phyloP scores from a whole-genome alignment of 2,113 vertebrate genomes.

The Hiodon alosoides region DNA sequence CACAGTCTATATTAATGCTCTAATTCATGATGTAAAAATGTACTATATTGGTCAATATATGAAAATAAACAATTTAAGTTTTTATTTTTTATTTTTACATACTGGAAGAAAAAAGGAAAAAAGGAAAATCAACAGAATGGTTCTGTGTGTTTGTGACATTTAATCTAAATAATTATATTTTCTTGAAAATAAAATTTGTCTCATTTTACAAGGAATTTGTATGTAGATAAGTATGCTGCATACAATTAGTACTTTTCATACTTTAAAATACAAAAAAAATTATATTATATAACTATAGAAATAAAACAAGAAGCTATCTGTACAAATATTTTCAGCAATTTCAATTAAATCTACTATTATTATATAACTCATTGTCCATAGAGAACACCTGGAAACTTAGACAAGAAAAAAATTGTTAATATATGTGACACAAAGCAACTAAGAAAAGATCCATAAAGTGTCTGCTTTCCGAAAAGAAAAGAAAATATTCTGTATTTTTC shows the following conservation, averaged over 20 bases:
- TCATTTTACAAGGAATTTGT: too few species aligned
- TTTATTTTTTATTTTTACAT: too few species aligned
- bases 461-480: neutral
- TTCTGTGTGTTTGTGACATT: too few species aligned
- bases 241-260: neutral
- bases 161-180: too few species aligned
- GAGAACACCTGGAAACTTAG: neutral
- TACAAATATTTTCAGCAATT: neutral
- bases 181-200: too few species aligned
- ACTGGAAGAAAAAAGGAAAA: too few species aligned
- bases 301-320: neutral
- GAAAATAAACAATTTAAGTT: too few species aligned
- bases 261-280: neutral
- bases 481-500: conserved; percentile 1
- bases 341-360: neutral
- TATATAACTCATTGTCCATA: neutral
- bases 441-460: neutral
- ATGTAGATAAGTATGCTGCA: too few species aligned
- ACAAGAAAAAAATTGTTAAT: neutral
- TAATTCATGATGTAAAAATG: too few species aligned
- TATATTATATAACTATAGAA: neutral
- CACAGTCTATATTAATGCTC: too few species aligned
- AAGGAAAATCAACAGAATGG: too few species aligned
- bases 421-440: neutral
- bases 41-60: too few species aligned